Conservation (phyloP, 2,888 invertebrate genomes). For the Pterostichus niger region DNA sequence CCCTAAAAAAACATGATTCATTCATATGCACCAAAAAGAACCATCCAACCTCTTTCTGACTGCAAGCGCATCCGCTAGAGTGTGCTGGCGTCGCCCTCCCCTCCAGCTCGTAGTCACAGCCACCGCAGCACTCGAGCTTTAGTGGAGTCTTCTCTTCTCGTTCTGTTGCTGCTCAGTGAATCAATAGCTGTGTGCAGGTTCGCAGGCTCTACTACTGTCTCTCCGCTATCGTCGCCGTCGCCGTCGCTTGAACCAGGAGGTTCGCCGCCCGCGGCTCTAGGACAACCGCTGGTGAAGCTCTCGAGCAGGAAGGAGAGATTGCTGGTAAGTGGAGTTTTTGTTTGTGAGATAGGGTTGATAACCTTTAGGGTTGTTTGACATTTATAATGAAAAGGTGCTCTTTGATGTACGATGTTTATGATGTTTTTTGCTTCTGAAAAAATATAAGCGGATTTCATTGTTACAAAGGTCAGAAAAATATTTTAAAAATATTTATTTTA, state of each 20-base stretch:
- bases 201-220: constrained; percentile 9
- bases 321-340: constrained; percentile 7
- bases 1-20: not conserved
- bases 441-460: no score
- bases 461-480: no score
- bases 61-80: constrained; percentile 31
- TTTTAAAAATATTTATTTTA: no score
- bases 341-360: not conserved
- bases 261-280: not conserved
- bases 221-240: constrained; percentile 5
- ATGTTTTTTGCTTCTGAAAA: no score
- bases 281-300: not conserved
- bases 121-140: not conserved
- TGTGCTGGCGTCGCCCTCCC: constrained; percentile 11
- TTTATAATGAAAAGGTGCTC: not conserved
- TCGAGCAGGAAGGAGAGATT: not conserved
- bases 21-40: not conserved
- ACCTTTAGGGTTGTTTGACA: not conserved
- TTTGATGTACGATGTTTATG: no score
- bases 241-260: constrained; percentile 32
- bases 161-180: constrained; percentile 48
- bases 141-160: constrained; percentile 4
- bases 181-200: constrained; percentile 49
- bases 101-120: constrained; percentile 7
- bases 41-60: not conserved